Conservation (phyloP, 2,888 invertebrate genomes). For the Amblyteles armatorius region DNA sequence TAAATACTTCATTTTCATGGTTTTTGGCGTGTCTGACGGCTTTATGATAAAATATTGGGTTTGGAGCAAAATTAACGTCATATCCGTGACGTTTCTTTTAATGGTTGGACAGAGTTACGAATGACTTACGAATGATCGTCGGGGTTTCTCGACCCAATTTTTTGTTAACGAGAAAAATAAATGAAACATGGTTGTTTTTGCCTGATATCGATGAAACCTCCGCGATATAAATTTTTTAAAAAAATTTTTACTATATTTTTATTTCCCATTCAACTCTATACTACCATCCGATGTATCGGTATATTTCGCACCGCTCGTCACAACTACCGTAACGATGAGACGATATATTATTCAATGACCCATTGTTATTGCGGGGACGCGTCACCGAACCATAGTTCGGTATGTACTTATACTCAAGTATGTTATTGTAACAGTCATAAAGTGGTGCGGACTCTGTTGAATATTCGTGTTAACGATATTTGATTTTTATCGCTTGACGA, state of each 20-base stretch:
- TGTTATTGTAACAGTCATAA: not conserved
- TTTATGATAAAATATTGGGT: not conserved
- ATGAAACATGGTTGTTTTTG: too few relatives aligned
- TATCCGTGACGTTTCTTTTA: too few relatives aligned
- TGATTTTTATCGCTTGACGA: slow-evolving; percentile 52
- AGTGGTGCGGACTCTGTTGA: slow-evolving; percentile 7
- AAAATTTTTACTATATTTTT: not conserved
- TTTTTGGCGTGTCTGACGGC: not conserved
- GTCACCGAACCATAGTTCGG: not conserved
- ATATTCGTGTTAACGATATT: slow-evolving; percentile 33
- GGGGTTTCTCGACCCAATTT: too few relatives aligned
- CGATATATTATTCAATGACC: slow-evolving; percentile 12
- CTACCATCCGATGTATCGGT: not conserved
- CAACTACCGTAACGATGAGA: not conserved
- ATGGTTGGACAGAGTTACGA: too few relatives aligned
- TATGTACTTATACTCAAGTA: not conserved
- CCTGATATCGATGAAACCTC: too few relatives aligned
- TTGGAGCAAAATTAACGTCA: too few relatives aligned
- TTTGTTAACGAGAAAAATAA: too few relatives aligned
- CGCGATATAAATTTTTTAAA: too few relatives aligned
- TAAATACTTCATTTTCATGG: not conserved
- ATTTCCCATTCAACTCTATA: not conserved
- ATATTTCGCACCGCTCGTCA: not conserved
- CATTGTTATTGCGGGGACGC: not conserved
- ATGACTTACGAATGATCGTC: too few relatives aligned